Evolutionary conservation across 1,140 invertebrate species (phyloP).

Genomic region (Temnothorax longispinosus): DNA sequence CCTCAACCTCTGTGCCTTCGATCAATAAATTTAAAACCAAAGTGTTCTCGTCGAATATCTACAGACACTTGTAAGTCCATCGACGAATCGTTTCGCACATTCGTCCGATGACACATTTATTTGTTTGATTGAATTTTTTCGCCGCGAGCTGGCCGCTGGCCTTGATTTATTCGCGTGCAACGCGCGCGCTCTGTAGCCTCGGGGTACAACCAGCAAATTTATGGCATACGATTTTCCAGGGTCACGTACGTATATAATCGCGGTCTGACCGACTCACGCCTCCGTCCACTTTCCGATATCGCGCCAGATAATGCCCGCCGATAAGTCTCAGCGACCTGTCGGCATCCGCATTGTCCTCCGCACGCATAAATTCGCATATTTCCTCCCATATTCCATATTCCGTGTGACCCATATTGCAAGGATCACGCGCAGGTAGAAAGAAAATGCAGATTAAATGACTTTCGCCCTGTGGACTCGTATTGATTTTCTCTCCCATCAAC

Average conservation of each 20-base stretch:
- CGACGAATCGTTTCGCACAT: conserved; percentile 4
- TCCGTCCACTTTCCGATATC: conserved; percentile 35
- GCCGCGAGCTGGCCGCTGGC: background rate
- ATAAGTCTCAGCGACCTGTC: conserved; percentile 41
- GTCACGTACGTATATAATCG: conserved; percentile 42
- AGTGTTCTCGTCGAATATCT: background rate
- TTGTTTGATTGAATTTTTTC: conserved; percentile 60
- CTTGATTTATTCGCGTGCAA: conserved; percentile 48
- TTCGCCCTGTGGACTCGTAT: background rate
- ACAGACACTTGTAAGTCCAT: background rate
- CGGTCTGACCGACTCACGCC: background rate
- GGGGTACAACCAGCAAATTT: conserved; percentile 19
- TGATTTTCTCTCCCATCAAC: background rate
- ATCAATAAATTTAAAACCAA: conserved; percentile 23
- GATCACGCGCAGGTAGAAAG: background rate
- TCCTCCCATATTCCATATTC: background rate
- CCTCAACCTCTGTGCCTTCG: background rate
- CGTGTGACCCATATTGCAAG: conserved; percentile 4
- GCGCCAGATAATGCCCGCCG: conserved; percentile 9
- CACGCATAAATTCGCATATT: conserved; percentile 12
- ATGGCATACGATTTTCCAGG: conserved; percentile 52
- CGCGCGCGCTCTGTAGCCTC: background rate
- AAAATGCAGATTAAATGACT: background rate
- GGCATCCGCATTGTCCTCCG: background rate
- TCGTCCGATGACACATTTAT: conserved; percentile 22